Conservation (phyloP, 2,888 invertebrate genomes). For the Phyllotreta cruciferae region DNA sequence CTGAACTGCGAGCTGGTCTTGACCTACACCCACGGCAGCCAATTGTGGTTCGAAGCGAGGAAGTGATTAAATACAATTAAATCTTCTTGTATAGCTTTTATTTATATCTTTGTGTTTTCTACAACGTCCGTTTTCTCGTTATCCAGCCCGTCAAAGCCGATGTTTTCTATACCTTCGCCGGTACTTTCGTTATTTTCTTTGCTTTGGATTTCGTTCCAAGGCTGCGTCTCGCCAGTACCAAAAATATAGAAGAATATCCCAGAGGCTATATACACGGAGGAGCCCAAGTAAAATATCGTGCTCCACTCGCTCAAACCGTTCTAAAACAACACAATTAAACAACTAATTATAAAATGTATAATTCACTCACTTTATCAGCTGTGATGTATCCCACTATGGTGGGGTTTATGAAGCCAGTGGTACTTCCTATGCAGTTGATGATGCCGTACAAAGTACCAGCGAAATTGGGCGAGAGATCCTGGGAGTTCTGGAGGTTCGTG, state of each 20-base stretch:
- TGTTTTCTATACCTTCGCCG: slow-evolving; percentile 38
- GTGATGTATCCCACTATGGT: slow-evolving; percentile 68
- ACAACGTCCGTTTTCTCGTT: slow-evolving; percentile 12
- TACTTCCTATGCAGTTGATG: slow-evolving; percentile 75
- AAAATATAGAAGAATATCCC: slow-evolving; percentile 74
- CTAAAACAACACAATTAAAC: slow-evolving; percentile 64
- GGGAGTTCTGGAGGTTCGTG: slow-evolving; percentile 61
- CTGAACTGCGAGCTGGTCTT: no score
- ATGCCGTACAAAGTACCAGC: slow-evolving; percentile 77
- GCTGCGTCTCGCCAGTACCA: slow-evolving; percentile 74
- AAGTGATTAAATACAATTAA: no score
- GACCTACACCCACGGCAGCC: no score
- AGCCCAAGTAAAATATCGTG: slow-evolving; percentile 75
- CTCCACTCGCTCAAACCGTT: slow-evolving; percentile 81
- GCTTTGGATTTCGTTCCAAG: slow-evolving; percentile 67
- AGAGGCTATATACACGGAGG: slow-evolving; percentile 71
- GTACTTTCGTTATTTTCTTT: slow-evolving; percentile 18
- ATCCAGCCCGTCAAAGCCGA: slow-evolving; percentile 38
- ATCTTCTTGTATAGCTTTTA: no score
- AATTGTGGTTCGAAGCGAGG: no score
- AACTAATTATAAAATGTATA: background rate
- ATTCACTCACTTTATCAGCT: slow-evolving; percentile 49
- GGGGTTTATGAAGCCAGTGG: slow-evolving; percentile 76
- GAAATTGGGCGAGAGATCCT: slow-evolving; percentile 78
- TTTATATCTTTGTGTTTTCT: slow-evolving; percentile 22